Base-by-base conservation (phyloP, 2,113 vertebrate genomes). In the Anolis carolinensis region DNA sequence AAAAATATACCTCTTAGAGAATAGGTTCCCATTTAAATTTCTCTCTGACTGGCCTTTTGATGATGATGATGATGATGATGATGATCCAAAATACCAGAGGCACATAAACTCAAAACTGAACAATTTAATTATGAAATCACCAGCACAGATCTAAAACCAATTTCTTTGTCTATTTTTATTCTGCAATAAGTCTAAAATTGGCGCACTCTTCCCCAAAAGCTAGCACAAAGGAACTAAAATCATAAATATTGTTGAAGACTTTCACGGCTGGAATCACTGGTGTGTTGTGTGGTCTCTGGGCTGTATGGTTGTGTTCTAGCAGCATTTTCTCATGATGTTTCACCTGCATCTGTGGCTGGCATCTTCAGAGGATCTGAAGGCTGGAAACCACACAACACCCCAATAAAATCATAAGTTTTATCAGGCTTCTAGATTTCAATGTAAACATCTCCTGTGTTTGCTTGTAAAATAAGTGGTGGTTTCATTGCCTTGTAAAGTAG, bases 401-500 rank as follows among this genome's bases (percentile, higher is more conserved):
- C 16, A 16, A 23, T 8, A 50, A n/a, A 25, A 70, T 4, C 2
- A 59, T 52, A 67, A 84, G 62, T 16, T 18, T 44, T 83, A 44
- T 10, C 5, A 83, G 52, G 73, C 74, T 84, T 77, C 20, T 21
- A 21, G 1, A 48, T 75, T 36, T 67, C 44, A 50, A 7, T 34
- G 30, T n/a, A 77, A 77, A 67, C 14, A 52, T 14, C 65, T 30
- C 48, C 20, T 48, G 11, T 25, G 16, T 50, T 34, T 67, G 44
- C 63, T 77, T 52, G n/a, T 77, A 70, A 84, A 78, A 83, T 27
- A 34, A 68, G 62, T 7, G 1, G n/a, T 20, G 52, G 48, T 44
- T 82, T 71, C 9, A 82, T 48, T 77, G 48, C 44, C 44, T 85
- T 85, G 74, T 85, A 78, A 78, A 55, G 74, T 36, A 20, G 23